Evolutionary conservation across 2,888 invertebrate species (phyloP), one percentile per base, ranked within the genome.

Genomic region (Ecdyonurus torrentis): DNA sequence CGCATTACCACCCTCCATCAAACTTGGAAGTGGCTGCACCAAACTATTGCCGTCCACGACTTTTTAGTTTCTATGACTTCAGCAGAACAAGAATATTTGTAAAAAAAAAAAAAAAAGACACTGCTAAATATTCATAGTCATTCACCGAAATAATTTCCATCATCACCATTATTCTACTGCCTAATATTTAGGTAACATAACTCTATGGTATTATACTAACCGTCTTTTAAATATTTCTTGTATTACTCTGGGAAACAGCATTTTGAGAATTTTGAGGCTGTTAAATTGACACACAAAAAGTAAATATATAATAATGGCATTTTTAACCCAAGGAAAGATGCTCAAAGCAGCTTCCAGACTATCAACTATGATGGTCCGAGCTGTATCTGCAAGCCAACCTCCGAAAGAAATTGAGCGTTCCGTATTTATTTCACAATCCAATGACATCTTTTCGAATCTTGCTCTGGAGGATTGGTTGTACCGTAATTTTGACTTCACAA

Each of bases 391-490:
- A n/a, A 37, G 7, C 37, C 37, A 37, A 10, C 37, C 37, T 37
- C 37, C 37, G 15, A 37, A 37, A 37, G 37, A 37, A 15, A 15
- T 37, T 5, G 7, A 37, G 37, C 37, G 37, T 37, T 37, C 90
- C 1, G 91, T 95, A 58, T 91, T 91, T 70, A 89, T 96, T 73
- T 97, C 97, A 0, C 90, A 90, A 74, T 93, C 92, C 0, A 84
- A 83, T 66, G 89, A 96, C 73, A 87, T 99, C 67, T 66, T 37
- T 53, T 23, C 3, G 7, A 99, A 99, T 77, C 77, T 98, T 70
- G 97, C 98, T 2, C 76, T 98, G 64, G 98, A 99, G 76, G 93
- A 97, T 74, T 97, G 96, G 95, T 79, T 98, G 70, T 96, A 94
- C 75, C 84, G 83, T 63, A 89, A 95, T 72, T 86, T 85, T 74